These are phyloP conservation scores for Peromyscus attwateri DNA, from an alignment of 2,797 vertebrate species.

Conservation along the genomic window DNA sequence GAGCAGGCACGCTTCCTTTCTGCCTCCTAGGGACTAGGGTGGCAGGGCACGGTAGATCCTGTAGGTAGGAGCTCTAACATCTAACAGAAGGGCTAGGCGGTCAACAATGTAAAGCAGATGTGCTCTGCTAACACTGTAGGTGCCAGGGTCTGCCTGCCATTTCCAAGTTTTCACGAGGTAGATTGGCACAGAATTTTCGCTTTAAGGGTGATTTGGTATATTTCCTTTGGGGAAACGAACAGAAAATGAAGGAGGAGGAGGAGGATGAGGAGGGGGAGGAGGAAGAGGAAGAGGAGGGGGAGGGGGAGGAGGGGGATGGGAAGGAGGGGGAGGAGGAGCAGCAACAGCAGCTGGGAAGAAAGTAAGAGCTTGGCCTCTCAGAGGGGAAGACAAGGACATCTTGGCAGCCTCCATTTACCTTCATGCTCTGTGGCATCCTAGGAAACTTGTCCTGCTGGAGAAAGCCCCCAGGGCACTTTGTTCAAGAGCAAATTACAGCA, in stretches of 20 bases:
- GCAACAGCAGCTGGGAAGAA: not conserved
- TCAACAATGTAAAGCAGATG: not conserved
- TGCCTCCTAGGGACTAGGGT: not conserved
- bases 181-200: not conserved
- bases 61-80: not conserved
- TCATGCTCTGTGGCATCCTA: not conserved
- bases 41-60: no score
- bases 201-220: not conserved
- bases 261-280: no score
- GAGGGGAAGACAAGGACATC: not conserved
- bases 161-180: not conserved
- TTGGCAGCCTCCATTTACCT: not conserved
- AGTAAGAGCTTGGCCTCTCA: not conserved
- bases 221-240: conserved; percentile 8
- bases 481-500: conserved; percentile 10
- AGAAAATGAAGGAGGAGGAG: not conserved
- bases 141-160: not conserved
- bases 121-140: not conserved
- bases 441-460: not conserved
- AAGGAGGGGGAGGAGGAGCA: not conserved
- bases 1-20: not conserved
- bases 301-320: no score
- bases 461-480: not conserved
- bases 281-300: not conserved
- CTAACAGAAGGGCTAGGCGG: no score